Evolutionary conservation across 1,140 invertebrate genomes (phyloP).

Genomic region (Drosophila malerkotliana): DNA sequence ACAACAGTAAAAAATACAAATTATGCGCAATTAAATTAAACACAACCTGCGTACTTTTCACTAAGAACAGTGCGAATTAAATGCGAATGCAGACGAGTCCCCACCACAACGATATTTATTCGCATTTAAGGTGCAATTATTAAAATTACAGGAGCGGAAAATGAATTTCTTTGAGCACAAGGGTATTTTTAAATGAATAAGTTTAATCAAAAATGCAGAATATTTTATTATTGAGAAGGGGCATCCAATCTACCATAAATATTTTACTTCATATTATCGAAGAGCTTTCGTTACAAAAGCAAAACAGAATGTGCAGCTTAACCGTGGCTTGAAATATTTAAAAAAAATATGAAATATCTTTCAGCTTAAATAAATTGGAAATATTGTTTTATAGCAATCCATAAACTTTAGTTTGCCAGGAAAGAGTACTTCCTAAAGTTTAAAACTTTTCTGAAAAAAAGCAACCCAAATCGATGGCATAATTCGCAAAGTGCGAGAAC

Average conservation of each 20-base stretch:
- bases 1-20: slow-evolving; percentile 40
- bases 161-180: slow-evolving; percentile 15
- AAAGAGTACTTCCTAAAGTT: slow-evolving; percentile 16
- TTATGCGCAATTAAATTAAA: slow-evolving; percentile 69
- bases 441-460: slow-evolving; percentile 24
- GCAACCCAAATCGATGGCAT: slow-evolving; percentile 43
- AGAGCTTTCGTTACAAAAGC: no score
- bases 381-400: neutral
- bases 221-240: neutral
- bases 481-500: slow-evolving; percentile 46
- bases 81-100: slow-evolving; percentile 10
- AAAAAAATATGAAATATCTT: neutral
- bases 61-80: slow-evolving; percentile 24
- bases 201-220: neutral
- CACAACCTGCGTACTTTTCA: slow-evolving; percentile 44
- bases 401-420: slow-evolving; percentile 11
- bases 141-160: slow-evolving; percentile 20
- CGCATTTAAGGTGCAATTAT: slow-evolving; percentile 19
- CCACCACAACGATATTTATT: neutral
- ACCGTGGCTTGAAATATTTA: neutral
- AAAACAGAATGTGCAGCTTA: no score
- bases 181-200: slow-evolving; percentile 7
- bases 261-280: no score
- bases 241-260: neutral
- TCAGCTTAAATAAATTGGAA: neutral